Evolutionary conservation across 2,888 invertebrate genomes (phyloP), one percentile per base, ranked within the genome.

Genomic region (Timandra comae): DNA sequence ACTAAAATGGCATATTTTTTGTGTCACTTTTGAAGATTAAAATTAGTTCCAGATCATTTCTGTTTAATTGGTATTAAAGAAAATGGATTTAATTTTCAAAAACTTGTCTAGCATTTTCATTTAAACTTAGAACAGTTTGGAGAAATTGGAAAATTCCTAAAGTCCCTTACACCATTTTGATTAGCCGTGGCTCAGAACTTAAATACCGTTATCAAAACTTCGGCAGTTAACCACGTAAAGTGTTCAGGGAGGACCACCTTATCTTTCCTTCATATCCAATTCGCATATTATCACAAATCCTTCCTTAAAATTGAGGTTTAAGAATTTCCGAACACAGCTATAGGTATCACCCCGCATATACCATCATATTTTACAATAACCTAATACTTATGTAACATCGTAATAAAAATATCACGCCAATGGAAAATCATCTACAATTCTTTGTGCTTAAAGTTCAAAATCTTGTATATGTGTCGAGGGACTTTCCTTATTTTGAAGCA

Each of bases 251-350:
- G 55, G 53, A 48, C 46, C 46, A 49, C 44, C 58, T 70, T 67
- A 73, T 75, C 70, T 67, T 47, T 42, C 36, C 46, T 51, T 55
- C 56, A 61, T 64, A 67, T 69, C 65, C 66, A 61, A 63, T 65
- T 64, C 63, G 62, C 62, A 67, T 68, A 67, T 70, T 70, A 73
- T 75, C 66, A 61, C 61, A 70, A 72, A 77, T 74, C 70, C 72
- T 51, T 52, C 52, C 46, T 49, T 56, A 72, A 63, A 72, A 72
- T 67, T 53, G 57, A 56, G 56, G 51, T 58, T 47, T 52, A 48
- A 48, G 65, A 64, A 64, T 67, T 59, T 63, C 50, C 49, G 56
- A 10, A 56, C 49, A 56, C 53, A 58, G 53, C 47, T 59, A 59
- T 69, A 63, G 64, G 69, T 64, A 61, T 64, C 56, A 64, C 57